These are phyloP conservation scores for Eulemur rubriventer DNA, from an alignment of 2,797 vertebrate genomes.

Conservation along the genomic window DNA sequence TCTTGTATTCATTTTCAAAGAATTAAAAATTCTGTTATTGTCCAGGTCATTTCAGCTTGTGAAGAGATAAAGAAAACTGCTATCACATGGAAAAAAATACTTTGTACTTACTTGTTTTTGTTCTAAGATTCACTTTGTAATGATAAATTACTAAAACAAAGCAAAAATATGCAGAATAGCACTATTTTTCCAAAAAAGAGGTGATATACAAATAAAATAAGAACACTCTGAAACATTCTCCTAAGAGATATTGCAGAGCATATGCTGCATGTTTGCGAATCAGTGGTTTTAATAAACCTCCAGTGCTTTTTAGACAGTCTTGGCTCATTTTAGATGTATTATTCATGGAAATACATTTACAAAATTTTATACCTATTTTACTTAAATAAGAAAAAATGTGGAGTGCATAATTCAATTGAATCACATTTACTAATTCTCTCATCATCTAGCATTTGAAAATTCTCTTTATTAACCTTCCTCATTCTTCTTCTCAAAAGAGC, in stretches of 20 bases:
- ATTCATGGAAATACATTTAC: conserved; percentile 5
- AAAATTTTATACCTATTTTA: conserved; percentile 25
- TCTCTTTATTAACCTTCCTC: not conserved
- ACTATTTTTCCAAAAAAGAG: conserved; percentile 25
- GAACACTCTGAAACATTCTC: conserved; percentile 25
- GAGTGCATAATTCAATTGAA: not conserved
- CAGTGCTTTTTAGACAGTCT: not conserved
- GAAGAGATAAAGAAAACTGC: not conserved
- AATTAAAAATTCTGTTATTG: not conserved
- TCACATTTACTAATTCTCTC: not conserved
- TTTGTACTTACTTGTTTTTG: not conserved
- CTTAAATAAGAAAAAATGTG: conserved; percentile 4
- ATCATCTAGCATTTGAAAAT: not conserved
- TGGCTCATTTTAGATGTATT: conserved; percentile 46
- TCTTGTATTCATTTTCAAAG: not conserved
- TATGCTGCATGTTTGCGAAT: not conserved
- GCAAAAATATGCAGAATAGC: not conserved
- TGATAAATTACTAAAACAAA: conserved; percentile 37
- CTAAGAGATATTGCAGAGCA: conserved; percentile 6
- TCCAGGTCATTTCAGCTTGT: not conserved
- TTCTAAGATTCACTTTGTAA: conserved; percentile 33
- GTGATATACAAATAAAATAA: conserved; percentile 43
- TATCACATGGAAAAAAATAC: not conserved
- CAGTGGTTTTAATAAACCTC: conserved; percentile 30
- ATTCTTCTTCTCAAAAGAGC: not conserved